Base-by-base conservation (phyloP, 2,113 vertebrate species). In the Siphamia tubifer region DNA sequence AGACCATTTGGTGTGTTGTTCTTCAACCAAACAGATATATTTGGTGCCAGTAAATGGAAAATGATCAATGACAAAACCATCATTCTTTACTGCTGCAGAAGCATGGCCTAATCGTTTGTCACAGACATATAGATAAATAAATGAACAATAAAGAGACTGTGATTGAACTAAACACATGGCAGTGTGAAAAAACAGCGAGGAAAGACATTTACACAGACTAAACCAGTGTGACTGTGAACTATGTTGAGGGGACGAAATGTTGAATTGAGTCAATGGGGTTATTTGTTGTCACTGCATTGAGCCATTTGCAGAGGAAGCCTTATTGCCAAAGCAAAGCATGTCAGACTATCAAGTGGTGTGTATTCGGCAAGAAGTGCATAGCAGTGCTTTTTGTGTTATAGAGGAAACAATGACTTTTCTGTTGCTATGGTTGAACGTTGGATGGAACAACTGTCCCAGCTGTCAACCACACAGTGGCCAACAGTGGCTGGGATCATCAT, bases 341-440 rank as follows among this genome's bases (percentile, higher is more conserved):
- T 74, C 72, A 27, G 66, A 79, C 61, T 56, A 40, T 67, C 52
- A 67, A 39, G 68, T 45, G 68, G 55, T 43, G 2, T 25, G 10
- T 20, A 47, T 62, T 54, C 54, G 53, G 61, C 69, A 45, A 69
- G 74, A 52, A 54, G 53, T 42, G 53, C 56, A 53, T 36, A 36
- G 51, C 27, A 25, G 53, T 31, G 10, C 31, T 36, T 47, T 68
- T 58, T 23, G 21, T 19, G 19, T 39, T 36, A 28, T 32, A 6
- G 21, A 65, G 69, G 68, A 85, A 85, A 86, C 66, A 72, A 74
- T 72, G 68, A 67, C 32, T 68, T 62, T 60, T 78, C 70, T 81
- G 68, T 82, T 16, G 57, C 56, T 27, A 13, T 63, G 64, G 68
- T 63, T 83, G 51, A 60, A 55, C 32, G 27, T 38, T 30, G 40